Conservation (phyloP, 2,113 vertebrate species). For the Falco punctatus region DNA sequence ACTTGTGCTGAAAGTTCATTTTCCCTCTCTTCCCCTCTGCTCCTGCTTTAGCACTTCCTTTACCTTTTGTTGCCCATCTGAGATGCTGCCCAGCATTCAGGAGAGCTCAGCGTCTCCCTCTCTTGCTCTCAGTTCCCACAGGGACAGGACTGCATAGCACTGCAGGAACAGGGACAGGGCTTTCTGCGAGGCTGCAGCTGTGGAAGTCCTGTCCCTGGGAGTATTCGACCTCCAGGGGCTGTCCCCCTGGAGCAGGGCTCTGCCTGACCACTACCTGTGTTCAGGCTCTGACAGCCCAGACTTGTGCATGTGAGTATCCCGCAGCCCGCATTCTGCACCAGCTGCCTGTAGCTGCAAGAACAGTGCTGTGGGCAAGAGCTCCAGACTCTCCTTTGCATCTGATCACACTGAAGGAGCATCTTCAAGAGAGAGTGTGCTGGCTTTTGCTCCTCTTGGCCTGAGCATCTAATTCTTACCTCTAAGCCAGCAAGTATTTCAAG, state of each 20-base stretch:
- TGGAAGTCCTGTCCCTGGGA: not conserved
- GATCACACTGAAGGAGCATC: not conserved
- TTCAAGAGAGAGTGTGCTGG: not conserved
- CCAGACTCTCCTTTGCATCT: not conserved
- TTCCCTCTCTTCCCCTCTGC: not conserved
- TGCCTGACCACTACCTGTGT: not conserved
- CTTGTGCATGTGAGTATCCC: not conserved
- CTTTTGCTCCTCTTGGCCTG: not conserved
- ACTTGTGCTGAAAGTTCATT: not conserved
- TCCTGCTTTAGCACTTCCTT: not conserved
- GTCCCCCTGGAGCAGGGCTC: not conserved
- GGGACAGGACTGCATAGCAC: not conserved
- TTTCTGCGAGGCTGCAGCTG: not conserved
- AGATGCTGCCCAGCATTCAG: not conserved
- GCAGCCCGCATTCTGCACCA: not conserved
- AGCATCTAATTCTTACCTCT: not conserved
- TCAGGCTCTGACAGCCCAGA: not conserved
- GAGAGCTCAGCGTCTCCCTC: not conserved
- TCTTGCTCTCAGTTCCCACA: fast-evolving
- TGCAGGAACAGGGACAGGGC: fast-evolving
- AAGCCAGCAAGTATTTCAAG: not conserved
- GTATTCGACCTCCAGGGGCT: fast-evolving
- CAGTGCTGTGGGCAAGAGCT: not conserved
- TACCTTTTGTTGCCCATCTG: not conserved
- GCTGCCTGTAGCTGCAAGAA: not conserved